These are phyloP conservation scores for Chloropsis hardwickii DNA, from an alignment of 2,113 vertebrate genomes.

Conservation along the genomic window DNA sequence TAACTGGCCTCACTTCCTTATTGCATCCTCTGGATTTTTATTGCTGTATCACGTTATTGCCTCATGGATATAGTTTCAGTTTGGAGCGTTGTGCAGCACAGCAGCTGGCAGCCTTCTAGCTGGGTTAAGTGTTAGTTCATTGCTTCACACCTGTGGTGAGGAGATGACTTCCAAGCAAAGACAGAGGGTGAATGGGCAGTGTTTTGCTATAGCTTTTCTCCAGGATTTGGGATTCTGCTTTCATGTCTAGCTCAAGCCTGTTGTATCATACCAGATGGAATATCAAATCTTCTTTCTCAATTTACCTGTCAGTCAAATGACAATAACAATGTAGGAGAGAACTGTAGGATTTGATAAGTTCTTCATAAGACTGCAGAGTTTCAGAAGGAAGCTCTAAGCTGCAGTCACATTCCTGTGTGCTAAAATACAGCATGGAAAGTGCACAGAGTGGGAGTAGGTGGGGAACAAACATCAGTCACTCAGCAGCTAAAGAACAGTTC, in stretches of 20 bases:
- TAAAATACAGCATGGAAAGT: not conserved
- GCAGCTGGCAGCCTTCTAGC: not conserved
- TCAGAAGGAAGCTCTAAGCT: not conserved
- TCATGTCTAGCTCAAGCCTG: not conserved
- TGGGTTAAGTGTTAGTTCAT: not conserved
- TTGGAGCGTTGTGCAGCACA: not conserved
- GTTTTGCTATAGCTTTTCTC: not conserved
- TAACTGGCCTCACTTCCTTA: constrained; percentile 8
- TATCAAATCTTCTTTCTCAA: not conserved
- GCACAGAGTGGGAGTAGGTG: not conserved
- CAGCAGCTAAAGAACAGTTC: not conserved
- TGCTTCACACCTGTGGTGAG: not conserved
- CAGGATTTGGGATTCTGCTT: not conserved
- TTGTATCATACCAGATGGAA: not conserved
- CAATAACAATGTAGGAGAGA: not conserved
- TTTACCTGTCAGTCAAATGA: not conserved
- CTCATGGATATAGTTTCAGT: not conserved
- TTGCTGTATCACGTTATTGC: not conserved
- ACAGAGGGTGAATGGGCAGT: not conserved
- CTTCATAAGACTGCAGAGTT: not conserved
- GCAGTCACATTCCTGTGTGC: not conserved
- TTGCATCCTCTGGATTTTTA: not conserved
- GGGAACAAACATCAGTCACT: not conserved
- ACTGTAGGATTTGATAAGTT: not conserved
- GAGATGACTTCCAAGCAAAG: not conserved